phyloP scores from a whole-genome alignment of 2,888 invertebrate genomes.

The Lasioglossum vierecki region DNA sequence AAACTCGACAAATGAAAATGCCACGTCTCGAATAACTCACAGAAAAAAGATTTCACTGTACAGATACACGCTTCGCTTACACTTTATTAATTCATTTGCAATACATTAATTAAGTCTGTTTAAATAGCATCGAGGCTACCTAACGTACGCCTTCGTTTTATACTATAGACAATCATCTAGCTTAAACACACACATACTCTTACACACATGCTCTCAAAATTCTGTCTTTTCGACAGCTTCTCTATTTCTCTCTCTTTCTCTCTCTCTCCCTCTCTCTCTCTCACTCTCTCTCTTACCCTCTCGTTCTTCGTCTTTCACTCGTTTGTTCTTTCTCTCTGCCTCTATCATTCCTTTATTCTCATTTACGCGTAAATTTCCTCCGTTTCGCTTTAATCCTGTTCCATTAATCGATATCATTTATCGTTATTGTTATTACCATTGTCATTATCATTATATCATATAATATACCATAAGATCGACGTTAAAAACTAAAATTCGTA shows the following conservation, averaged over 20 bases:
- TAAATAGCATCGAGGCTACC: conserved; percentile 83
- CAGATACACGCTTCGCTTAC: conserved; percentile 83
- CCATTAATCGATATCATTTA: conserved; percentile 74
- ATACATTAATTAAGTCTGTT: conserved; percentile 84
- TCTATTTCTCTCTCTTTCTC: conserved; percentile 15
- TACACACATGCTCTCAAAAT: conserved; percentile 29
- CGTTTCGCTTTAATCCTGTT: conserved; percentile 60
- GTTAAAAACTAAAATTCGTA: conserved; percentile 83
- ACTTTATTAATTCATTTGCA: conserved; percentile 83
- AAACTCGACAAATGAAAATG: not conserved
- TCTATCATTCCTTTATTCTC: conserved; percentile 37
- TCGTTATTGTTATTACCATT: conserved; percentile 76
- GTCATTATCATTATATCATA: conserved; percentile 77
- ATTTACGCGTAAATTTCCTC: conserved; percentile 48
- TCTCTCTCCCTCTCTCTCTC: conserved; percentile 3
- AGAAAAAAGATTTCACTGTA: conserved; percentile 67
- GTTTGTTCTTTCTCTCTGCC: not conserved
- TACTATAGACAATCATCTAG: conserved; percentile 83
- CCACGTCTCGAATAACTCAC: conserved; percentile 33
- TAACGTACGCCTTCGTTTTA: conserved; percentile 81
- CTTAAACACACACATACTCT: conserved; percentile 61
- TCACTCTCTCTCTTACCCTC: conserved; percentile 22
- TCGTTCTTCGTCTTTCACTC: conserved; percentile 31
- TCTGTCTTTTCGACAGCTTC: conserved; percentile 47
- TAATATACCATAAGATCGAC: conserved; percentile 80